phyloP scores from a whole-genome alignment of 2,113 vertebrate species.

The Tupaia tana region DNA sequence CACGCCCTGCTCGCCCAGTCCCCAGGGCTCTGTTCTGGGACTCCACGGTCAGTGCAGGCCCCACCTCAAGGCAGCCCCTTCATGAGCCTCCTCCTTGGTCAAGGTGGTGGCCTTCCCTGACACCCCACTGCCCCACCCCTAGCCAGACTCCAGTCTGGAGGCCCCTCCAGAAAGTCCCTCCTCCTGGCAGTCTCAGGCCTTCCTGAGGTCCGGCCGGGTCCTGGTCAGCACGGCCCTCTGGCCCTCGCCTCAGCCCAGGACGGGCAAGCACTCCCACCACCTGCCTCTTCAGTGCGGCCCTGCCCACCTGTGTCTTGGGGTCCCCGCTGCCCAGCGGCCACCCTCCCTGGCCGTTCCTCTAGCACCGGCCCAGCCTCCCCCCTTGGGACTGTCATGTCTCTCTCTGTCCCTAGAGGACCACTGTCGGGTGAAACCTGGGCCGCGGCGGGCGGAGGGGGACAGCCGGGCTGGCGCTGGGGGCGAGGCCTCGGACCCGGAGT shows the following conservation, averaged over 20 bases:
- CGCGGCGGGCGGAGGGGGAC: constrained; percentile 76
- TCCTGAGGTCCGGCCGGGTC: background rate
- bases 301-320: background rate
- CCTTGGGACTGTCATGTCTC: background rate
- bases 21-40: background rate
- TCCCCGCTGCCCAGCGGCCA: background rate
- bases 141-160: background rate
- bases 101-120: background rate
- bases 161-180: background rate
- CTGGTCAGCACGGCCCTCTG: background rate
- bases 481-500: constrained; percentile 76
- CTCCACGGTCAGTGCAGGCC: no score
- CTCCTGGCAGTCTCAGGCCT: background rate
- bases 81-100: no score
- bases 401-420: constrained; percentile 78
- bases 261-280: no score
- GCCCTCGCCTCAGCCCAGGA: background rate
- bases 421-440: constrained; percentile 72
- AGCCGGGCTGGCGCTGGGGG: constrained; percentile 64
- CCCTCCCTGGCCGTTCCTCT: no score
- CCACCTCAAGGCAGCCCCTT: no score
- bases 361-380: background rate
- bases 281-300: accelerated
- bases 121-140: no score
- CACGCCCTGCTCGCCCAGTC: no score